Percentiles rank a stretch among this genome's conserved stretches.
phyloP scores from a whole-genome alignment of 1,140 invertebrate species.

The Drosophila lini region DNA sequence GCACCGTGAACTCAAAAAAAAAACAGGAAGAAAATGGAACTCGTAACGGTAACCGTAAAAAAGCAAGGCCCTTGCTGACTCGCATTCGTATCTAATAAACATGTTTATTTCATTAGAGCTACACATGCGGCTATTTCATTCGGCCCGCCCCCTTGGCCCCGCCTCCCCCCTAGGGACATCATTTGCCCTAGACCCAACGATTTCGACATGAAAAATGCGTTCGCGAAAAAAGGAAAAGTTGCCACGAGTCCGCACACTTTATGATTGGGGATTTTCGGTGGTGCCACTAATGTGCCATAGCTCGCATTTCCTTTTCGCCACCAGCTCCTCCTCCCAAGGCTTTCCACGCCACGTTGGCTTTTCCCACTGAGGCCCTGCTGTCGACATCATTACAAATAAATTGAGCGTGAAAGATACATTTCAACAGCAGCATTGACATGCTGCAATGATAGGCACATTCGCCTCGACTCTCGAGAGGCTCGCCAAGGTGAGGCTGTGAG shows the following conservation, averaged over 20 bases:
- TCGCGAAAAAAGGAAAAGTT: conserved; percentile 68
- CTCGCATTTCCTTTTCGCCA: conserved; percentile 13
- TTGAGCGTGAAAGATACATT: conserved; percentile 82
- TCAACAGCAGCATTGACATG: conserved; percentile 54
- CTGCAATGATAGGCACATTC: conserved; percentile 63
- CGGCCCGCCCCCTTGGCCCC: conserved; percentile 4
- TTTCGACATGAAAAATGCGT: conserved; percentile 80
- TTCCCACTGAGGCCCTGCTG: conserved; percentile 45
- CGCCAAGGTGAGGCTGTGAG: not conserved
- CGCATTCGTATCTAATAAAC: conserved; percentile 77
- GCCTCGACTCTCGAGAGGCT: conserved; percentile 18
- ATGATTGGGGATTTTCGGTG: conserved; percentile 76
- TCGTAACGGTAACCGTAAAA: conserved; percentile 7
- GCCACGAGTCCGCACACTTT: conserved; percentile 53
- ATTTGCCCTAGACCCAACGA: conserved; percentile 69
- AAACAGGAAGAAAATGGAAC: conserved; percentile 4
- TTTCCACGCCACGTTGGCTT: conserved; percentile 47
- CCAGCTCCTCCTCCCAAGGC: conserved; percentile 1
- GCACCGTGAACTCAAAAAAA: conserved; percentile 36
- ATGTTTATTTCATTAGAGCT: conserved; percentile 81
- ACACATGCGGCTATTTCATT: conserved; percentile 67
- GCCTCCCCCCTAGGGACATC: conserved; percentile 60
- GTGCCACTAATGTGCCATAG: conserved; percentile 74
- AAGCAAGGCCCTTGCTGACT: conserved; percentile 46
- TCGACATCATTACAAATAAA: conserved; percentile 81